Conservation (phyloP, 2,113 vertebrate genomes). For the Macrotus californicus region DNA sequence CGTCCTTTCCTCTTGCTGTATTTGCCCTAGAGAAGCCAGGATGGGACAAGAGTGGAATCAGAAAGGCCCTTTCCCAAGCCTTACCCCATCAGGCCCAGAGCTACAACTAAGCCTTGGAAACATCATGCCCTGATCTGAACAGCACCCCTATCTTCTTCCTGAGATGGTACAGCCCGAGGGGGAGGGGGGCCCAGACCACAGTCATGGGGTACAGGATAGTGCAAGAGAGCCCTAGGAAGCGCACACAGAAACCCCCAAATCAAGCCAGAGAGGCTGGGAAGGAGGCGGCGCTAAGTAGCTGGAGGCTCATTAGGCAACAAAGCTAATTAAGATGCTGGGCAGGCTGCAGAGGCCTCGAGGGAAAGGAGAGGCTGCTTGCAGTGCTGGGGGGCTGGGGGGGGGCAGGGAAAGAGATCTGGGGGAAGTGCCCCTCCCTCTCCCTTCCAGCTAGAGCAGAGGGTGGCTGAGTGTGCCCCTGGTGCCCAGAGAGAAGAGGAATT, state of each 20-base stretch:
- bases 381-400: background rate
- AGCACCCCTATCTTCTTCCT: background rate
- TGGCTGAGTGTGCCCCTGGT: background rate
- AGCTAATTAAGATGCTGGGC: constrained; percentile 70
- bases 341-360: constrained; percentile 49
- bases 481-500: background rate
- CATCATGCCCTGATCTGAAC: background rate
- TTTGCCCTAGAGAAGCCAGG: constrained; percentile 83
- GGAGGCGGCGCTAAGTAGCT: background rate
- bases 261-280: background rate
- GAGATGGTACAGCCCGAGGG: constrained; percentile 27
- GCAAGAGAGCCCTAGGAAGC: background rate
- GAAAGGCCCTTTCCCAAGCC: background rate
- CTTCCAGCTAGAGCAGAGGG: background rate
- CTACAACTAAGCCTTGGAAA: background rate
- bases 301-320: constrained; percentile 58
- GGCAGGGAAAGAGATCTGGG: background rate
- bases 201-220: background rate
- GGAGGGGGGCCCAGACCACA: background rate
- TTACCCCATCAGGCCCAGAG: background rate
- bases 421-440: background rate
- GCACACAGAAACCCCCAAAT: constrained; percentile 15
- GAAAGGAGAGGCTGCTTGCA: constrained; percentile 53
- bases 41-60: constrained; percentile 29
- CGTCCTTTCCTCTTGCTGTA: constrained; percentile 94